Evolutionary conservation across 2,888 invertebrate genomes (phyloP).

Genomic region (Erebia aethiops): DNA sequence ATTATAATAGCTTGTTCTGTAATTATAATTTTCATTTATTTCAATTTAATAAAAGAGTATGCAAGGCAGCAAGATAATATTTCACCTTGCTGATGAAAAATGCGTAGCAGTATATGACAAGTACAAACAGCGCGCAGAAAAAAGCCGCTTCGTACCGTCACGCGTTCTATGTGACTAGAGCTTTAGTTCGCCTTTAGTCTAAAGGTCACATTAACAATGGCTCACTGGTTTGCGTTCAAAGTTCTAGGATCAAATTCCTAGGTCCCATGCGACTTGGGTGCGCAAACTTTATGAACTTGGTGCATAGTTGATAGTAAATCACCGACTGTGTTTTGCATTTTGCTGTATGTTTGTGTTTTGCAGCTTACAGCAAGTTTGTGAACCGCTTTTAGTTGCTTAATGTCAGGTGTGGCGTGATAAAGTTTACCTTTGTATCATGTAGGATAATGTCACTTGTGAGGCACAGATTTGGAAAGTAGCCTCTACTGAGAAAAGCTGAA

Average conservation of each 20-base stretch:
- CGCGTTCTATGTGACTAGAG: background rate
- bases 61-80: too few relatives aligned
- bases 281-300: slow-evolving; percentile 17
- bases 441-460: too few relatives aligned
- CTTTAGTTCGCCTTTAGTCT: slow-evolving; percentile 36
- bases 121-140: too few relatives aligned
- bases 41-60: too few relatives aligned
- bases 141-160: background rate
- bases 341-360: slow-evolving; percentile 1
- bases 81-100: too few relatives aligned
- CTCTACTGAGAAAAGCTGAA: too few relatives aligned
- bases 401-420: too few relatives aligned
- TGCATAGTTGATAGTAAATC: slow-evolving; percentile 18
- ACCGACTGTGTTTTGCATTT: slow-evolving; percentile 1
- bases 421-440: too few relatives aligned
- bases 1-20: too few relatives aligned
- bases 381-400: background rate
- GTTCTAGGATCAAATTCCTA: slow-evolving; percentile 30
- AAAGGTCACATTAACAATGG: slow-evolving; percentile 40
- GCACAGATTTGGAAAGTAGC: too few relatives aligned
- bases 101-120: too few relatives aligned
- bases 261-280: slow-evolving; percentile 19
- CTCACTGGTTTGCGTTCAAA: slow-evolving; percentile 26
- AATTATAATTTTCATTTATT: too few relatives aligned
- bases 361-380: background rate